These are phyloP conservation scores for Cheilosia scutellata DNA, from an alignment of 2,888 invertebrate species.

Conservation along the genomic window DNA sequence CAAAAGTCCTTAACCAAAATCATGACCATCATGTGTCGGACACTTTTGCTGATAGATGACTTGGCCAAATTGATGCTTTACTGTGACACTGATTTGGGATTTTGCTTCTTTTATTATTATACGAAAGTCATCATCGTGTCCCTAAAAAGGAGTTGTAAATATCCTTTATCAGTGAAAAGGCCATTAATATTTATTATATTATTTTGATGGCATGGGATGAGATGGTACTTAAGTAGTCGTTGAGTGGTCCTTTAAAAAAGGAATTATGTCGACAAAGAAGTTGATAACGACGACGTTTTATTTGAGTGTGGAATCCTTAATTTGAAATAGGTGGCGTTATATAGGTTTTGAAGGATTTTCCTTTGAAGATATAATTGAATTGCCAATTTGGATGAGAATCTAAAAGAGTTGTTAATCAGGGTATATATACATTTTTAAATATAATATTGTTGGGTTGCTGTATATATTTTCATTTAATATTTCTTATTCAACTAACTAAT, in stretches of 20 bases:
- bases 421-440: no score
- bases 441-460: no score
- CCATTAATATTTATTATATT: slow-evolving; percentile 12
- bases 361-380: neutral
- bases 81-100: neutral
- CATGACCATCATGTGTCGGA: slow-evolving; percentile 1
- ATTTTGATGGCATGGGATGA: neutral
- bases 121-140: neutral
- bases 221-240: neutral
- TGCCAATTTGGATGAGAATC: no score
- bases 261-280: neutral
- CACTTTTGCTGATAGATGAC: neutral
- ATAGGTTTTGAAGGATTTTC: neutral
- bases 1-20: neutral
- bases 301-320: neutral
- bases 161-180: neutral
- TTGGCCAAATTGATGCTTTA: neutral
- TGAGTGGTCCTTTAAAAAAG: neutral
- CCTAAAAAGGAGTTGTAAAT: neutral
- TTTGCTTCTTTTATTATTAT: neutral
- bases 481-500: no score
- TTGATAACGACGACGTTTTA: neutral
- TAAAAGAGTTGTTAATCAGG: no score
- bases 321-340: neutral
- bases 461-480: no score